Percentiles rank a stretch among this genome's conserved stretches.
These are phyloP conservation scores for Mechanitis messenoides DNA, from an alignment of 2,888 invertebrate species.

Conservation along the genomic window DNA sequence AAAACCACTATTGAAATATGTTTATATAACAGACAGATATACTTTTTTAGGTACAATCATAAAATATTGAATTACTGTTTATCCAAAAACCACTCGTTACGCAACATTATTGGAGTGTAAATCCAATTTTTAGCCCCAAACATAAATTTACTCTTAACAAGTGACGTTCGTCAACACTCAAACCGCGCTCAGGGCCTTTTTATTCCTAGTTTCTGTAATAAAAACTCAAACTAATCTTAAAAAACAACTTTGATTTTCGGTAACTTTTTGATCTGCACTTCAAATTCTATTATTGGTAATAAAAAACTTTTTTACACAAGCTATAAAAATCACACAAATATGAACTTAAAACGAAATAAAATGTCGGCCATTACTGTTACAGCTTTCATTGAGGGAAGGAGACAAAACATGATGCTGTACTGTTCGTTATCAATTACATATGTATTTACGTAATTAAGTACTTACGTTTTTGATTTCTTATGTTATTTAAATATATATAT, in stretches of 20 bases:
- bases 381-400: too few relatives aligned
- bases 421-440: too few relatives aligned
- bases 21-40: too few relatives aligned
- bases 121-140: slow-evolving; percentile 1
- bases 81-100: not conserved
- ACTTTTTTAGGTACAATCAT: too few relatives aligned
- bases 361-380: not conserved
- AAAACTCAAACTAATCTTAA: slow-evolving; percentile 31
- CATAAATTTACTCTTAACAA: slow-evolving; percentile 6
- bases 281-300: slow-evolving; percentile 24
- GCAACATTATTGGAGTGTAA: slow-evolving; percentile 1
- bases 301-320: slow-evolving; percentile 16
- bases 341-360: not conserved
- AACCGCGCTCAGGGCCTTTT: slow-evolving; percentile 15
- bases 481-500: too few relatives aligned
- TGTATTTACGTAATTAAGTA: too few relatives aligned
- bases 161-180: slow-evolving; percentile 13
- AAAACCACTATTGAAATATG: too few relatives aligned
- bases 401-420: too few relatives aligned
- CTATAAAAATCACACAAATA: slow-evolving; percentile 5
- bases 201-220: slow-evolving; percentile 21
- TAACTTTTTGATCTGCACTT: slow-evolving; percentile 21
- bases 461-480: too few relatives aligned
- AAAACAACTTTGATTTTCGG: slow-evolving; percentile 20
- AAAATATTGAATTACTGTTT: too few relatives aligned